Conservation (phyloP, 2,113 vertebrate species). For the Daphoenositta chrysoptera region DNA sequence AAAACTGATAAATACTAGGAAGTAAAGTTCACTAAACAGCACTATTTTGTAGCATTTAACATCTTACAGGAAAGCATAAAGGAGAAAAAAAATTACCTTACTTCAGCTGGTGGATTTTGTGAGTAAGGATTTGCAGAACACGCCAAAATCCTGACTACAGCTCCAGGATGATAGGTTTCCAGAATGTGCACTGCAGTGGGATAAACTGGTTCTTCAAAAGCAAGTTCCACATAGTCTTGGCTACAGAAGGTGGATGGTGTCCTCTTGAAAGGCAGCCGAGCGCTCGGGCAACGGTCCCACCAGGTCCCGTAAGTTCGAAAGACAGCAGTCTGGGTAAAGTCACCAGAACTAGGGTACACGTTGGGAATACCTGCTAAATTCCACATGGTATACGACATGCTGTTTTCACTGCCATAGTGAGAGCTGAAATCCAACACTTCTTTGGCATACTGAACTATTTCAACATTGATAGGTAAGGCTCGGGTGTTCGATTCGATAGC, state of each 20-base stretch:
- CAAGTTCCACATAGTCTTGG: constrained; percentile 93
- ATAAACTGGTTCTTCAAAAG: constrained; percentile 94
- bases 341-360: constrained; percentile 95
- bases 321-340: constrained; percentile 97
- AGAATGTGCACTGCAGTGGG: constrained; percentile 92
- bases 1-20: neutral
- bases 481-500: constrained; percentile 87
- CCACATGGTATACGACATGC: constrained; percentile 99
- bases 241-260: constrained; percentile 86
- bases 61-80: neutral
- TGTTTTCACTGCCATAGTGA: constrained; percentile 97
- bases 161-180: constrained; percentile 97
- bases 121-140: constrained; percentile 96
- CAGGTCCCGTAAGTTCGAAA: constrained; percentile 93
- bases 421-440: constrained; percentile 98
- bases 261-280: constrained; percentile 81
- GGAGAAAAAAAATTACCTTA: constrained; percentile 85
- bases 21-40: neutral
- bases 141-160: constrained; percentile 92
- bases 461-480: constrained; percentile 84
- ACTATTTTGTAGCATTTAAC: neutral
- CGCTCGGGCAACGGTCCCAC: constrained; percentile 91
- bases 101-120: constrained; percentile 85
- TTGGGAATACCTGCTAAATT: constrained; percentile 94
- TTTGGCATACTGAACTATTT: constrained; percentile 94